phyloP scores from a whole-genome alignment of 92 coral and sea anemone species.

The Porites evermanni region DNA sequence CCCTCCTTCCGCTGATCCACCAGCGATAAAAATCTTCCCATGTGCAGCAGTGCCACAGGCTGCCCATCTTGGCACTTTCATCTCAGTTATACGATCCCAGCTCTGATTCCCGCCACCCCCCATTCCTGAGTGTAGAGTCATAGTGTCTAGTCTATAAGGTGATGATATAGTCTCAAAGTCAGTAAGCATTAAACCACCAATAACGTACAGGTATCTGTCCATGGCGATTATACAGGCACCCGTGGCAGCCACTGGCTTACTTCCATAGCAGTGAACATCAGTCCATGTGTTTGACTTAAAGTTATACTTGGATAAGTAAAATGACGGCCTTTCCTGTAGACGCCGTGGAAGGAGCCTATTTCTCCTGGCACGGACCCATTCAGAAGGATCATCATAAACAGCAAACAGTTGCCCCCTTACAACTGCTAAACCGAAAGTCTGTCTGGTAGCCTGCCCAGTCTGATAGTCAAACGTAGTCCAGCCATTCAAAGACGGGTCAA shows the following conservation, averaged over 20 bases:
- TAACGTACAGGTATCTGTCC: not conserved
- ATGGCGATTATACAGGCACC: not conserved
- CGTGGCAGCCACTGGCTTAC: not conserved
- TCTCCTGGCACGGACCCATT: too few species aligned
- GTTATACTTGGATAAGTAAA: too few species aligned
- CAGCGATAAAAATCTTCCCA: constrained; percentile 3
- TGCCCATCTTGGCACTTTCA: not conserved
- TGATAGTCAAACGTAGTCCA: not conserved
- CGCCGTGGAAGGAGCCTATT: too few species aligned
- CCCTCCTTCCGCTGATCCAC: not conserved
- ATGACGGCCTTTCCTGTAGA: too few species aligned
- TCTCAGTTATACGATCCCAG: not conserved
- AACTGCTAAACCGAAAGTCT: too few species aligned
- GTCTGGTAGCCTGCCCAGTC: too few species aligned
- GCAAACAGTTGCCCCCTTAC: too few species aligned
- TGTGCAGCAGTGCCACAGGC: not conserved
- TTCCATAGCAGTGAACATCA: too few species aligned
- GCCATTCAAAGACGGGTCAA: not conserved
- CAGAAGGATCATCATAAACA: too few species aligned
- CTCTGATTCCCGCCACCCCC: not conserved
- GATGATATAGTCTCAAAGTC: not conserved
- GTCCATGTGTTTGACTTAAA: too few species aligned
- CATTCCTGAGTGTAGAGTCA: not conserved
- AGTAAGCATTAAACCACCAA: not conserved
- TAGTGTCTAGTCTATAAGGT: not conserved